Evolutionary conservation across 1,140 invertebrate genomes (phyloP).

Genomic region (Euwallacea similis): DNA sequence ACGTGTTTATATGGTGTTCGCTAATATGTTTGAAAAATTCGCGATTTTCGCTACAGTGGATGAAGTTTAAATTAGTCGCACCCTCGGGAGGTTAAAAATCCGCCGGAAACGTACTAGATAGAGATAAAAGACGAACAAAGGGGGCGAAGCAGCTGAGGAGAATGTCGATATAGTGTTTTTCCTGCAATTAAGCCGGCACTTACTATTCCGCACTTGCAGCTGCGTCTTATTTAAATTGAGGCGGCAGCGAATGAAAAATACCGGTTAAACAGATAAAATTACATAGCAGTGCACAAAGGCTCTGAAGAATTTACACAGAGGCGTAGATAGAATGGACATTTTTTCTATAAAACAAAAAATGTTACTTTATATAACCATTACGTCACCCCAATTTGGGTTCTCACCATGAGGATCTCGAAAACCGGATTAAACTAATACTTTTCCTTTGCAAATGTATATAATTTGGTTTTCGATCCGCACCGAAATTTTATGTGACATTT

Average conservation of each 20-base stretch:
- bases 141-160: not conserved
- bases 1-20: not conserved
- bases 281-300: slow-evolving; percentile 9
- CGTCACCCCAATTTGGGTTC: too few relatives aligned
- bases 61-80: too few relatives aligned
- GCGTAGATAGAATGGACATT: not conserved
- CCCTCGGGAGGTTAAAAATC: not conserved
- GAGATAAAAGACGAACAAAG: slow-evolving; percentile 9
- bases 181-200: slow-evolving; percentile 30
- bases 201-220: slow-evolving; percentile 33
- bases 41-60: too few relatives aligned
- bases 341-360: not conserved
- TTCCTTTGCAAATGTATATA: too few relatives aligned
- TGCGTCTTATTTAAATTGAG: slow-evolving; percentile 36
- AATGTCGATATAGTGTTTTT: slow-evolving; percentile 28
- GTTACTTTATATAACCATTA: not conserved
- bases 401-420: too few relatives aligned
- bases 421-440: too few relatives aligned
- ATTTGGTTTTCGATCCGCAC: too few relatives aligned
- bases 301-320: not conserved
- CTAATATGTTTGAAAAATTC: not conserved
- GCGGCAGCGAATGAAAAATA: slow-evolving; percentile 30
- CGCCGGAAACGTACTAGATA: not conserved
- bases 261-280: slow-evolving; percentile 35
- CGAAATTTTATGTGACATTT: too few relatives aligned